Evolutionary conservation across 2,888 invertebrate genomes (phyloP).

Genomic region (Dicycla oo): DNA sequence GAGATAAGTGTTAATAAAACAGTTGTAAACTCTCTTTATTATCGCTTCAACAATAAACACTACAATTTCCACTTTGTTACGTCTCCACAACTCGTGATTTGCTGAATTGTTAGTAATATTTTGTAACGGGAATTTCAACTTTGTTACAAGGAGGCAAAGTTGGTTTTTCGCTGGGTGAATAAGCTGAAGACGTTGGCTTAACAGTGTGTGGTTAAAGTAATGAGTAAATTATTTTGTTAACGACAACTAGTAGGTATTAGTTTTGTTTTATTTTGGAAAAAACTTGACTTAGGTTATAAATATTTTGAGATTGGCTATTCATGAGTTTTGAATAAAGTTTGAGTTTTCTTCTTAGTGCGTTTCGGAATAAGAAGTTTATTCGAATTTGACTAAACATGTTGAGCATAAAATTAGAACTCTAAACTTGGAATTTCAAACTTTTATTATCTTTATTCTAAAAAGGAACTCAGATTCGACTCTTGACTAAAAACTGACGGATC

Average conservation of each 20-base stretch:
- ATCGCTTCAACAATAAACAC: conserved; percentile 75
- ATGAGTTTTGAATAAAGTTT: neutral
- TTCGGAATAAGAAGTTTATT: neutral
- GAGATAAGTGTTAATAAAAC: conserved; percentile 76
- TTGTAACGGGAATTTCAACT: conserved; percentile 34
- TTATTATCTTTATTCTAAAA: neutral
- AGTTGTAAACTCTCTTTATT: conserved; percentile 75
- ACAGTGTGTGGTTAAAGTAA: conserved; percentile 65
- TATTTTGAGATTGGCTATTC: neutral
- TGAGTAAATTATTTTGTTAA: conserved; percentile 68
- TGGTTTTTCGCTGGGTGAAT: neutral
- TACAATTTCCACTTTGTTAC: conserved; percentile 73
- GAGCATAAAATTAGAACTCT: neutral
- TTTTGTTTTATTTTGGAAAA: conserved; percentile 48
- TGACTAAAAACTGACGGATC: neutral
- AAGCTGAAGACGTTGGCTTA: conserved; percentile 45
- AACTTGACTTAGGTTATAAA: neutral
- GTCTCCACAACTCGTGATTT: conserved; percentile 68
- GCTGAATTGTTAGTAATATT: conserved; percentile 60
- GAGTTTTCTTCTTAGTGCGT: neutral
- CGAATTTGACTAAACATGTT: neutral
- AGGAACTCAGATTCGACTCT: neutral
- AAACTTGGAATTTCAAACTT: conserved; percentile 49
- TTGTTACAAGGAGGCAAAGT: conserved; percentile 26
- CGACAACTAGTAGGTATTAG: conserved; percentile 53